Base-by-base conservation (phyloP, 2,113 vertebrate species). In the Bombycilla garrulus region DNA sequence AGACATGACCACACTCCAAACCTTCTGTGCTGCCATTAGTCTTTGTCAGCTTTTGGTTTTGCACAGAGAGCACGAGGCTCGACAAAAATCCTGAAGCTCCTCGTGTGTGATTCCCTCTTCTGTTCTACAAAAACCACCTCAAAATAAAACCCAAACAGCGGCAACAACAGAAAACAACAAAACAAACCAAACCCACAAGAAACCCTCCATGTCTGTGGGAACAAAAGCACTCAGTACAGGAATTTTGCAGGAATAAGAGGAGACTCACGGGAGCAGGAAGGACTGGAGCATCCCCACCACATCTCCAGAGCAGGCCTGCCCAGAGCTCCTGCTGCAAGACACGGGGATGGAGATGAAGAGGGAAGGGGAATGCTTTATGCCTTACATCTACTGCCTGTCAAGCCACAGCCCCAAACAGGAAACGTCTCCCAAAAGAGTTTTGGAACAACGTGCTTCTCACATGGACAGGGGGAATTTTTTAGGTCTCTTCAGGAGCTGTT, bases 361-460 rank as follows among this genome's bases (percentile, higher is more conserved):
- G 71, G 60, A 23, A 44, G 67, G 61, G 38, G 28, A 80, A 88
- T 25, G 42, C 82, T 60, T 88, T 58, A 8, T 90, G 69, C 71
- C 33, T 95, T 21, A 44, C 82, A 72, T 79, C 64, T 53, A 71
- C 72, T 54, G 12, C 12, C 80, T 62, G 78, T 62, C 17, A 58
- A 90, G 74, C n/a, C 84, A 91, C 78, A 94, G 73, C 69, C 69
- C 61, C 73, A 82, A 58, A 93, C 42, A 82, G 83, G 62, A 96
- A 92, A 80, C 1, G 3, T 80, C 64, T 70, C 84, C 15, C 86
- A 8, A 8, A 16, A 72, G 45, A 20, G 25, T 36, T 92, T 77
- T 70, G 85, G 40, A 94, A 76, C 40, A 14, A 50, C 1, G 11
- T 25, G 83, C 48, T 96, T 69, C 83, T 83, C 69, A 76, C 81